Base-by-base conservation (phyloP, 2,113 vertebrate genomes). In the Tautogolabrus adspersus region DNA sequence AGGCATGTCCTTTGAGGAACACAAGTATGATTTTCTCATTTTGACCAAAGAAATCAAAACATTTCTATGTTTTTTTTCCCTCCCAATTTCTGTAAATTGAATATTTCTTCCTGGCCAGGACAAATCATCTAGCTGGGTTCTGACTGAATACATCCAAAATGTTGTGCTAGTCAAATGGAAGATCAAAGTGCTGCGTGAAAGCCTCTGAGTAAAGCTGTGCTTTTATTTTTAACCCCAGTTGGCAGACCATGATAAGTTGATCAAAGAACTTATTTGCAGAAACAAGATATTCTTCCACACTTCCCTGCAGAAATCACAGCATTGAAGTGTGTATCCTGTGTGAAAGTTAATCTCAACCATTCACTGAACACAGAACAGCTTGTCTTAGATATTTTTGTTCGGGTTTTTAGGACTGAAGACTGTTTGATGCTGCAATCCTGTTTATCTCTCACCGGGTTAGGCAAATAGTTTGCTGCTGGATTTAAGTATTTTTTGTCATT, bases 191-290 rank as follows among this genome's bases (percentile, higher is more conserved):
- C 51, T 42, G 66, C 21, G 13, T 26, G 68, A 73, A 74, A 67
- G 51, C 67, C 66, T 70, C 23, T 51, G 79, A 85, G 74, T 71
- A 83, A 72, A 56, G 61, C 66, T 11, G 26, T 6, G 30, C 55
- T 76, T 85, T 81, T 81, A 67, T 75, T 83, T 85, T 65, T 57
- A 70, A 74, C 77, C 72, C 61, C 69, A 18, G 58, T 80, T 69
- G 72, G 77, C 61, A 56, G 42, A 15, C 38, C 22, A 40, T 44
- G 65, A 79, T 67, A 75, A 82, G 63, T 80, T 80, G 75, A 90
- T 90, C 77, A 87, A 87, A 88, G 77, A 81, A 65, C 23, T 46
- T 63, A 68, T 83, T 87, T 80, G 46, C 44, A 75, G 44, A 82
- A 86, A 83, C 67, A 74, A 9, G 64, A 26, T 77, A 46, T 74